These are phyloP conservation scores for Colinus virginianus DNA, from an alignment of 2,113 vertebrate genomes.

Conservation along the genomic window DNA sequence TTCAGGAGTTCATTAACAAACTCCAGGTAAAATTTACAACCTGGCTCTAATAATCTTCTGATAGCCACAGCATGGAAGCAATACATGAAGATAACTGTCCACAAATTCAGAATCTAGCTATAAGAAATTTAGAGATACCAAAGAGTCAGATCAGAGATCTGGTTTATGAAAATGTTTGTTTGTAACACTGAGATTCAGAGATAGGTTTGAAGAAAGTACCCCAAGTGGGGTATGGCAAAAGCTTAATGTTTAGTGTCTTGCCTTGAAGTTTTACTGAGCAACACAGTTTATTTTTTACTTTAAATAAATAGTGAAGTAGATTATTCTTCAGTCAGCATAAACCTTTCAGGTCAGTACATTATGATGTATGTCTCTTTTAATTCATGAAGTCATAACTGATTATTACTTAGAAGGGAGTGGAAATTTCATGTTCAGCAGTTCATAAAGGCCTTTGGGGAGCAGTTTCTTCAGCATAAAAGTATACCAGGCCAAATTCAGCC, in stretches of 20 bases:
- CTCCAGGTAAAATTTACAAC: background rate
- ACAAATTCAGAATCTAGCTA: background rate
- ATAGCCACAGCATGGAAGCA: background rate
- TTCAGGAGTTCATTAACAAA: background rate
- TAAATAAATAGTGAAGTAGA: background rate
- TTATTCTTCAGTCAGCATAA: background rate
- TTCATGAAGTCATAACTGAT: background rate
- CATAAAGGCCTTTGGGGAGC: background rate
- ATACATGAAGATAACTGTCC: background rate
- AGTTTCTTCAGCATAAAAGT: background rate
- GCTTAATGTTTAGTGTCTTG: background rate
- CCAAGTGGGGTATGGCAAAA: too few species aligned
- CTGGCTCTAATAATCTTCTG: fast-evolving
- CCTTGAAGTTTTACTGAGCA: background rate
- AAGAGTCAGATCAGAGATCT: too few species aligned
- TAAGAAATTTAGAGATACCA: background rate
- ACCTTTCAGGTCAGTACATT: background rate
- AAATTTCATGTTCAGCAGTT: background rate
- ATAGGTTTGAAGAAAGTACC: background rate
- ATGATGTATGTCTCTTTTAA: background rate
- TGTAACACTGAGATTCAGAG: background rate
- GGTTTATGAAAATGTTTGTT: background rate
- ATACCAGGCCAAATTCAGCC: background rate
- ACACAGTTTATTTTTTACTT: background rate
- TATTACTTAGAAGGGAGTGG: background rate